These are phyloP conservation scores for Crenichthys baileyi DNA, from an alignment of 2,797 vertebrate species.

Conservation along the genomic window DNA sequence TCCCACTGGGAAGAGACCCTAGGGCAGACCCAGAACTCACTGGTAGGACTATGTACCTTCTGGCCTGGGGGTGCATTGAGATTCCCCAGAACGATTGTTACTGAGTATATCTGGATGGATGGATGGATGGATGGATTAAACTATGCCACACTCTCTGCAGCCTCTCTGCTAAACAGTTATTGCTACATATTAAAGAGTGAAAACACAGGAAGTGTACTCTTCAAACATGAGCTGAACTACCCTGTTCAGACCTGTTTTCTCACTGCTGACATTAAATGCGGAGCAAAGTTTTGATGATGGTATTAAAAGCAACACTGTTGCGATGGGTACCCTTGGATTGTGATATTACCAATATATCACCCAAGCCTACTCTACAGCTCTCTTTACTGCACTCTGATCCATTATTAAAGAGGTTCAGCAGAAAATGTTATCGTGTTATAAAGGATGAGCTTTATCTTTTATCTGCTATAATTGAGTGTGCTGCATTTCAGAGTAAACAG, in stretches of 20 bases:
- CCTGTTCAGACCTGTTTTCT: background rate
- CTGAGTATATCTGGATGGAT: too few relatives aligned
- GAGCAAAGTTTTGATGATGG: background rate
- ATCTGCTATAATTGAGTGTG: slow-evolving; percentile 12
- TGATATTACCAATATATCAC: background rate
- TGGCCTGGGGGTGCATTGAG: too few relatives aligned
- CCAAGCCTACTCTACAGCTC: background rate
- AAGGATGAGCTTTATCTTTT: slow-evolving; percentile 21
- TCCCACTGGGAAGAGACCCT: too few relatives aligned
- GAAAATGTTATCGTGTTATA: slow-evolving; percentile 18
- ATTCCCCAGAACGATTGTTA: too few relatives aligned
- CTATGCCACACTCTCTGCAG: too few relatives aligned
- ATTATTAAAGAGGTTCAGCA: slow-evolving; percentile 19
- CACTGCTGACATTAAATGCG: background rate
- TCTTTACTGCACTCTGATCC: background rate
- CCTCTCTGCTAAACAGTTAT: too few relatives aligned
- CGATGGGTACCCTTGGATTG: background rate
- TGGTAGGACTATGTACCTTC: too few relatives aligned
- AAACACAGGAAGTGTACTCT: too few relatives aligned
- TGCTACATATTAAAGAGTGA: too few relatives aligned
- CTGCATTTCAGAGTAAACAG: slow-evolving; percentile 29
- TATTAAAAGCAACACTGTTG: background rate
- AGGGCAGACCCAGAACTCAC: too few relatives aligned
- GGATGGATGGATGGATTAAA: too few relatives aligned
- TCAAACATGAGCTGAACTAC: background rate